A percentile compares a stretch with the other conserved stretches of the same genome.
Evolutionary conservation across 1,140 invertebrate genomes (phyloP).

Genomic region (Brachionus sp.): DNA sequence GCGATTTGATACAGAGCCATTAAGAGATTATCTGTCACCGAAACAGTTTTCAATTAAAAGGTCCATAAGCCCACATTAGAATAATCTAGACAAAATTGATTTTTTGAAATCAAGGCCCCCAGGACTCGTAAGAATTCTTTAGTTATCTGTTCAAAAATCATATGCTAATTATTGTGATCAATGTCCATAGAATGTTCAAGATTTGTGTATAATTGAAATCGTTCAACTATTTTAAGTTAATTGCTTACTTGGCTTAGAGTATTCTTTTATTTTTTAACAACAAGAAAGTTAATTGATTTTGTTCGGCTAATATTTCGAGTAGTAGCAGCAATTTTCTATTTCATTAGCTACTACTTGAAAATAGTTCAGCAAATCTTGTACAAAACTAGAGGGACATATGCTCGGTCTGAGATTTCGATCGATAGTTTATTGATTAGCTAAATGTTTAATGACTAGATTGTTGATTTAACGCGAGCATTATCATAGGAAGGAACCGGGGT

Average conservation of each 20-base stretch:
- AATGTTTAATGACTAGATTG: constrained; percentile 32
- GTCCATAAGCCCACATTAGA: not conserved
- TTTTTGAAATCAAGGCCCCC: not conserved
- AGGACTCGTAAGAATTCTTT: not conserved
- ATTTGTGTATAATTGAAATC: constrained; percentile 2
- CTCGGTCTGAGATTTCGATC: not conserved
- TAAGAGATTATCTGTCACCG: not conserved
- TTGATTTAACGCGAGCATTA: not conserved
- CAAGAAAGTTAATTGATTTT: constrained; percentile 31
- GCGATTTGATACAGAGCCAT: not conserved
- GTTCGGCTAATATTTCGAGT: not conserved
- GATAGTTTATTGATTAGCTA: constrained; percentile 35
- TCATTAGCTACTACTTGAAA: not conserved
- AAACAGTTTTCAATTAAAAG: not conserved
- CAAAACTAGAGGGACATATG: constrained; percentile 4
- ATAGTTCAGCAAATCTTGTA: not conserved
- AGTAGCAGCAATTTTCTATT: constrained; percentile 3
- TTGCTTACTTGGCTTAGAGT: constrained; percentile 36
- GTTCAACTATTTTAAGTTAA: constrained; percentile 14
- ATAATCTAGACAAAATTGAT: not conserved
- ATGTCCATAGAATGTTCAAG: not conserved
- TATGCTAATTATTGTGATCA: not conserved
- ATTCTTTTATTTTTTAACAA: not conserved
- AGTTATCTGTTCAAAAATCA: not conserved
- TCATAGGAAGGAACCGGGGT: not conserved